Base-by-base conservation (phyloP, 2,888 invertebrate genomes). In the Euplexia lucipara region DNA sequence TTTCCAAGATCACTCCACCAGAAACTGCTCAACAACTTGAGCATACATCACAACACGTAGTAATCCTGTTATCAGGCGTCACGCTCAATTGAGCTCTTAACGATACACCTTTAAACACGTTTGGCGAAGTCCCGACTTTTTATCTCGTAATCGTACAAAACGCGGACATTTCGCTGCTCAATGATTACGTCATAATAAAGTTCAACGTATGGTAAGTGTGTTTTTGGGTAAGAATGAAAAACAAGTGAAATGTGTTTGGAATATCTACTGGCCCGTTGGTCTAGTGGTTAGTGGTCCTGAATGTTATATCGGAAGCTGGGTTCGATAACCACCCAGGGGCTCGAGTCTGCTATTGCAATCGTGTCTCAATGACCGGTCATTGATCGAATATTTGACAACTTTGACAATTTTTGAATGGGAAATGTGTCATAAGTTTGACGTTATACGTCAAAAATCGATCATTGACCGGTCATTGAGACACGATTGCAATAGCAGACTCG, bases 21-120 rank as follows among this genome's bases (percentile, higher is more conserved):
- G 47, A 49, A 64, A 37, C 69, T 52, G 47, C 7, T 30, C 30
- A 49, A 57, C 44, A 75, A 48, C 70, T 75, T 59, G 35, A 75
- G 61, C 67, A 78, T 52, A 75, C 72, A 81, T 59, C 57, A 57
- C 70, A 42, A 61, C 69, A 70, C 68, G 48, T 47, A 62, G 58
- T 60, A 60, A 68, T 75, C 71, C 70, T 60, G 83, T 83, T 87
- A 87, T 87, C 87, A 67, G 57, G 48, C 57, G 68, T 84, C 79
- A 82, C 87, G 70, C 82, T 77, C 87, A 86, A 87, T 87, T 87
- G 86, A 79, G 75, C 61, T 70, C 76, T 79, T 82, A 86, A 84
- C 83, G 85, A 83, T 78, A 83, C 85, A 87, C 84, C 83, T 82
- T 81, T 56, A 83, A 79, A 79, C 78, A 74, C 75, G 74, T 78